Percentiles rank a stretch among this genome's conserved stretches.
Conservation (phyloP, 2,113 vertebrate genomes). For the Malurus melanocephalus region DNA sequence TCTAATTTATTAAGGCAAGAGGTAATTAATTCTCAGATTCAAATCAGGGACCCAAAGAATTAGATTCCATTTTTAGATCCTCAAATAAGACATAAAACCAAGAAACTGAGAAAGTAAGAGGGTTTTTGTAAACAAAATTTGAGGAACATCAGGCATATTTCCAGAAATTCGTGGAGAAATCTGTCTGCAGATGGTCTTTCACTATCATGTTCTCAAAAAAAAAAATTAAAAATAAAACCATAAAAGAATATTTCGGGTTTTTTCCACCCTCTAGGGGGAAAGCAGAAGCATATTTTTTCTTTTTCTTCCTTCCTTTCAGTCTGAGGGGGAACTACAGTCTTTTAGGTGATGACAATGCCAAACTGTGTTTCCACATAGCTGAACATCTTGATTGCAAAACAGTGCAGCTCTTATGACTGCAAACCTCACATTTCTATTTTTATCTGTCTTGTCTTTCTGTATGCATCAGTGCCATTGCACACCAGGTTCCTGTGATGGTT, state of each 20-base stretch:
- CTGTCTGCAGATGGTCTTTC: neutral
- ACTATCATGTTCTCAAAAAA: neutral
- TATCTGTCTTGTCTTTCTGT: neutral
- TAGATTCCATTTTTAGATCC: neutral
- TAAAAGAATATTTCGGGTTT: neutral
- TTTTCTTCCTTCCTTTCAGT: neutral
- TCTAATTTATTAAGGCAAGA: slow-evolving; percentile 20
- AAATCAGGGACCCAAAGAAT: neutral
- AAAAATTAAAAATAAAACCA: neutral
- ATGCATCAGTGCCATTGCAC: neutral
- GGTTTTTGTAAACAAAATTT: neutral
- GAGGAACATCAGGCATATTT: neutral
- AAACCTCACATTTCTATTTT: neutral
- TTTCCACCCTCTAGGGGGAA: neutral
- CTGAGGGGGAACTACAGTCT: neutral
- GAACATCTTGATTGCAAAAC: neutral
- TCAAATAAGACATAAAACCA: neutral
- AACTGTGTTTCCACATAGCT: neutral
- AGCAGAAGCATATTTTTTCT: neutral
- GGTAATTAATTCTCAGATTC: neutral
- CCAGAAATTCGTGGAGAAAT: neutral
- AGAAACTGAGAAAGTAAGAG: neutral
- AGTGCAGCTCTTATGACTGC: neutral
- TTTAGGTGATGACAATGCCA: neutral
- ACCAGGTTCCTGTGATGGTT: neutral